These are phyloP conservation scores for Myxocyprinus asiaticus DNA, from an alignment of 2,113 vertebrate genomes.

Conservation along the genomic window DNA sequence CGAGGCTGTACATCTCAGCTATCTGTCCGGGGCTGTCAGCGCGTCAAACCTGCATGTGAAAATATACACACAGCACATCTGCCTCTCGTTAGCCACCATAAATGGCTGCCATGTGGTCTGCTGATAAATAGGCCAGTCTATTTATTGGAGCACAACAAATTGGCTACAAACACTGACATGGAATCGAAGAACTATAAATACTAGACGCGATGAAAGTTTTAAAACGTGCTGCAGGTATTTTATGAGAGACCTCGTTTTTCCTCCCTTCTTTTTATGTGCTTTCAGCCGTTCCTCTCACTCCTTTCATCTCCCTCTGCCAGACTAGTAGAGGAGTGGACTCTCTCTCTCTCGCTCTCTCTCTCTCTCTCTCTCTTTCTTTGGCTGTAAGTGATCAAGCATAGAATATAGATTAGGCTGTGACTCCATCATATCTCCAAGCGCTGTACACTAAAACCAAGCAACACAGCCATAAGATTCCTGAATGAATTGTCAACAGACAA, in stretches of 20 bases:
- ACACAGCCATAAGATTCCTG: slow-evolving; percentile 77
- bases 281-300: slow-evolving; percentile 66
- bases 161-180: slow-evolving; percentile 82
- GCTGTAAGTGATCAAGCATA: slow-evolving; percentile 25
- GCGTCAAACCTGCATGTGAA: slow-evolving; percentile 76
- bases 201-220: slow-evolving; percentile 75
- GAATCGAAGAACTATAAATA: slow-evolving; percentile 80
- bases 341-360: slow-evolving; percentile 3
- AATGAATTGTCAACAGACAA: slow-evolving; percentile 78
- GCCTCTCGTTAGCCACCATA: slow-evolving; percentile 83
- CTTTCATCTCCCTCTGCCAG: slow-evolving; percentile 62
- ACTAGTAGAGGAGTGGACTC: not conserved
- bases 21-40: slow-evolving; percentile 73
- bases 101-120: slow-evolving; percentile 84
- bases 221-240: slow-evolving; percentile 76
- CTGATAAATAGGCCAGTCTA: slow-evolving; percentile 81
- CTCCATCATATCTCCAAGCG: slow-evolving; percentile 4
- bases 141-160: slow-evolving; percentile 86
- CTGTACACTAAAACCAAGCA: slow-evolving; percentile 57
- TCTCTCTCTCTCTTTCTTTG: not conserved
- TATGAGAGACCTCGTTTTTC: slow-evolving; percentile 66
- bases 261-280: slow-evolving; percentile 64
- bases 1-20: slow-evolving; percentile 66
- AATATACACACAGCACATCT: slow-evolving; percentile 82
- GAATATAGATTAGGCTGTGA: slow-evolving; percentile 24